phyloP scores from a whole-genome alignment of 2,888 invertebrate species.

The Stegophylla sp. region DNA sequence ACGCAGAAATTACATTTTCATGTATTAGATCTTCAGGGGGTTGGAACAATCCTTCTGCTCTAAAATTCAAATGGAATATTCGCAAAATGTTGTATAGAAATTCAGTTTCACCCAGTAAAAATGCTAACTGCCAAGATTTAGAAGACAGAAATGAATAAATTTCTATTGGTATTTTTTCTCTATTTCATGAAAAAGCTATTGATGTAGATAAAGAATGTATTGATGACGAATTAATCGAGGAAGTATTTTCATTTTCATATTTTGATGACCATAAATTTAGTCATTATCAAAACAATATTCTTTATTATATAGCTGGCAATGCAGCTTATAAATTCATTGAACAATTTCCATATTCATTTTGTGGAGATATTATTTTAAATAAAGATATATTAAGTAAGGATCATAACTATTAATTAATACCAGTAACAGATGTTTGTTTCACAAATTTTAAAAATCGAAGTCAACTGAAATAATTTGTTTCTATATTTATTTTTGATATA shows the following conservation, averaged over 20 bases:
- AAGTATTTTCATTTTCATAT: not conserved
- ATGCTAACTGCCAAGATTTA: constrained; percentile 25
- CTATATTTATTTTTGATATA: constrained; percentile 9
- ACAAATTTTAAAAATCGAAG: not conserved
- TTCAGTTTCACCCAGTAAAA: constrained; percentile 31
- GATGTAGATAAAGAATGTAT: not conserved
- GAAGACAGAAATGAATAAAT: not conserved
- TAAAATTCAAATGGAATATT: constrained; percentile 52
- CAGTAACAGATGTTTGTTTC: not conserved
- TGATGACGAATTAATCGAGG: not conserved
- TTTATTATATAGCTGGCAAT: constrained; percentile 5
- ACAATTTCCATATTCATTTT: not conserved
- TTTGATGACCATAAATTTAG: not conserved
- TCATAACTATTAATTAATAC: not conserved
- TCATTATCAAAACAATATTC: constrained; percentile 8
- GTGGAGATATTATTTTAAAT: constrained; percentile 23
- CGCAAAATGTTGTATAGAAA: constrained; percentile 58
- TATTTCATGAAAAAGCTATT: not conserved
- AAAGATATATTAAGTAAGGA: not conserved
- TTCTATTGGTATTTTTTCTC: not conserved
- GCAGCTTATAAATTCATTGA: not conserved
- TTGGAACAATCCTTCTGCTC: constrained; percentile 56
- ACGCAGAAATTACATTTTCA: constrained; percentile 40
- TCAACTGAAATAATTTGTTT: constrained; percentile 3
- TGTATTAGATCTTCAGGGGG: constrained; percentile 54